phyloP scores from a whole-genome alignment of 2,888 invertebrate species.

The Tiliacea aurago region DNA sequence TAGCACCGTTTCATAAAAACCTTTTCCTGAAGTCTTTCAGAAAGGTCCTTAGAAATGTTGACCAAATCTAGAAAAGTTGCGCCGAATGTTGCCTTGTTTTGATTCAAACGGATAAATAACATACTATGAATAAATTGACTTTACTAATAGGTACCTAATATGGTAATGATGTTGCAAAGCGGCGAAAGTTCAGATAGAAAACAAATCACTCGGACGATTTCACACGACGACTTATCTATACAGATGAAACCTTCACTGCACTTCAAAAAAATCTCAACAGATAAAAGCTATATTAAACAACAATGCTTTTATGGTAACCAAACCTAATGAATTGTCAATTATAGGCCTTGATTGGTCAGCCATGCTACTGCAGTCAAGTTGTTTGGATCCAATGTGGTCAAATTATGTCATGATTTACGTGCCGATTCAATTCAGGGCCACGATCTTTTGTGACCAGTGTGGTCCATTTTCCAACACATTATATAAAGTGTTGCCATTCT shows the following conservation, averaged over 20 bases:
- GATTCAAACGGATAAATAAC: slow-evolving; percentile 20
- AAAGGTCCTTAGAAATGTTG: not conserved
- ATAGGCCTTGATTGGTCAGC: slow-evolving; percentile 27
- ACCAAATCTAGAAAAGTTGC: not conserved
- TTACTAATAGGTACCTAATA: slow-evolving; percentile 48
- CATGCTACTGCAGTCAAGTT: slow-evolving; percentile 29
- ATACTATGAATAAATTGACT: slow-evolving; percentile 33
- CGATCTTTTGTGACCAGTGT: slow-evolving; percentile 43
- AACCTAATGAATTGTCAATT: slow-evolving; percentile 31
- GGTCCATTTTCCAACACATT: slow-evolving; percentile 28
- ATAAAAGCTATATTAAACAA: slow-evolving; percentile 7
- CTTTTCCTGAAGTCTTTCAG: not conserved
- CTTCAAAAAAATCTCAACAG: slow-evolving; percentile 2
- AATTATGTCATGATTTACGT: slow-evolving; percentile 59
- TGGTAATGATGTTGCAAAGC: slow-evolving; percentile 54
- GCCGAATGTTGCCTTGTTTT: slow-evolving; percentile 7
- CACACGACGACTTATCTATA: slow-evolving; percentile 30
- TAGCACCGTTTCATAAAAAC: not conserved
- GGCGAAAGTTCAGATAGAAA: slow-evolving; percentile 60
- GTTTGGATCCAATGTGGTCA: slow-evolving; percentile 51
- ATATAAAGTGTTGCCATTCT: slow-evolving; percentile 26
- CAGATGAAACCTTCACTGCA: slow-evolving; percentile 8
- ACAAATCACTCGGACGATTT: slow-evolving; percentile 53
- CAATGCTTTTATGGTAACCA: slow-evolving; percentile 10
- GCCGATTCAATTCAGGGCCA: slow-evolving; percentile 49